phyloP scores from a whole-genome alignment of 2,113 vertebrate species.

The Phyllostomus discolor region DNA sequence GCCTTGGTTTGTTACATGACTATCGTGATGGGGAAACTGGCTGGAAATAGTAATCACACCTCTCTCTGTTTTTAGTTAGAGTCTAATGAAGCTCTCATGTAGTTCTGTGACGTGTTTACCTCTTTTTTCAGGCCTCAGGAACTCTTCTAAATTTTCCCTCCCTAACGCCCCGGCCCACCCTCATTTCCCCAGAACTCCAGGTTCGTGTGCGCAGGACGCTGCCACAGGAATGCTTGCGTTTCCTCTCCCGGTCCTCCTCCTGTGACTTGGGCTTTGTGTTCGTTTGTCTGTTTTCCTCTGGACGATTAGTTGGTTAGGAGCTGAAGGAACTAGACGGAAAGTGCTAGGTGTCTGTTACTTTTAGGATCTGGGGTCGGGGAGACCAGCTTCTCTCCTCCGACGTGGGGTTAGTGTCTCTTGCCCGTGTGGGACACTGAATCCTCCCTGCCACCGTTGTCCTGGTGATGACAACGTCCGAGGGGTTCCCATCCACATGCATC shows the following conservation, averaged over 20 bases:
- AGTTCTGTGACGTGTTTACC: slow-evolving; percentile 84
- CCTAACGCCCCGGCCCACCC: neutral
- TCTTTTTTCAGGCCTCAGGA: slow-evolving; percentile 78
- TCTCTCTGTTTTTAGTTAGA: slow-evolving; percentile 82
- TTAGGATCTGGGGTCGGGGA: neutral
- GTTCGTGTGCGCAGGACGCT: neutral
- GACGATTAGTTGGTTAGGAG: slow-evolving; percentile 41
- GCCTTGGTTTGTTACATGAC: slow-evolving; percentile 87
- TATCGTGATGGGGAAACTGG: slow-evolving; percentile 84
- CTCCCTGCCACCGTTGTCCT: neutral
- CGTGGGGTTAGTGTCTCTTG: slow-evolving; percentile 16
- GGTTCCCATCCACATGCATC: neutral
- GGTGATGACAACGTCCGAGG: neutral
- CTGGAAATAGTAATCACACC: slow-evolving; percentile 83
- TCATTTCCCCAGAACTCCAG: slow-evolving; percentile 60
- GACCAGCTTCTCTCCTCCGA: neutral
- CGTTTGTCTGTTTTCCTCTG: neutral
- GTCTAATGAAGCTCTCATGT: slow-evolving; percentile 84
- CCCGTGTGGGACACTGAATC: neutral
- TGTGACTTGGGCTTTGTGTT: slow-evolving; percentile 41
- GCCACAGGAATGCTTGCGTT: slow-evolving; percentile 41
- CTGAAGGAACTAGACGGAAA: slow-evolving; percentile 31
- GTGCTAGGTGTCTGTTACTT: neutral
- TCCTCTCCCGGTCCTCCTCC: neutral
- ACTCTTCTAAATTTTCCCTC: slow-evolving; percentile 63